Evolutionary conservation across 1,140 invertebrate genomes (phyloP).

Genomic region (Anagrus nilaparvatae): DNA sequence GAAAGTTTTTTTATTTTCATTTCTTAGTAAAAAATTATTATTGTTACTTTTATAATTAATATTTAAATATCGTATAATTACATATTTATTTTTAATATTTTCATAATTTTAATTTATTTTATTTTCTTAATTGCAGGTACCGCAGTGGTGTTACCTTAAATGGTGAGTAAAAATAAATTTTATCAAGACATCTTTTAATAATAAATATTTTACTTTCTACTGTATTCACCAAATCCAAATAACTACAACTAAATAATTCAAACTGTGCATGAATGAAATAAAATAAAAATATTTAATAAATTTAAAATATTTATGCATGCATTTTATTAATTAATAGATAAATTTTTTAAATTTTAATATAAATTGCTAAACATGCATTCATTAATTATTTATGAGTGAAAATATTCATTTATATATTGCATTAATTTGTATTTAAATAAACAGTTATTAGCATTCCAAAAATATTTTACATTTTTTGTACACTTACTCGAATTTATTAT

Average conservation of each 20-base stretch:
- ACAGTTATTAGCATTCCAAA: no score
- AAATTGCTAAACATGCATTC: no score
- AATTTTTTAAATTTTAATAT: not conserved
- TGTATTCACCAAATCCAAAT: not conserved
- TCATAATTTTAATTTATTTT: constrained; percentile 7
- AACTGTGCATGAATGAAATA: not conserved
- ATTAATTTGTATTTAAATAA: no score
- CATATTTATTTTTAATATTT: constrained; percentile 6
- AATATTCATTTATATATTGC: no score
- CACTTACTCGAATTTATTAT: no score
- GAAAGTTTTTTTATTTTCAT: constrained; percentile 17
- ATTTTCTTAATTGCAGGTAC: constrained; percentile 6
- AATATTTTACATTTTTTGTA: no score
- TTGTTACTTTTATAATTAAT: not conserved
- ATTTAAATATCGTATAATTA: not conserved
- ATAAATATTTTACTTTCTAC: not conserved
- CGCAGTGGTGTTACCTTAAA: constrained; percentile 7
- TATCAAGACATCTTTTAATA: not conserved
- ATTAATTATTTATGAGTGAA: no score
- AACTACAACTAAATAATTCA: not conserved
- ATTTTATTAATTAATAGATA: not conserved
- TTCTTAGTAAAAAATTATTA: not conserved
- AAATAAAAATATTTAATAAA: constrained; percentile 4
- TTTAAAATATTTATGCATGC: not conserved
- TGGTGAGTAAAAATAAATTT: not conserved